A percentile compares a stretch with the other conserved stretches of the same genome.
These are phyloP conservation scores for Tapera naevia DNA, from an alignment of 2,797 vertebrate species.

Conservation along the genomic window DNA sequence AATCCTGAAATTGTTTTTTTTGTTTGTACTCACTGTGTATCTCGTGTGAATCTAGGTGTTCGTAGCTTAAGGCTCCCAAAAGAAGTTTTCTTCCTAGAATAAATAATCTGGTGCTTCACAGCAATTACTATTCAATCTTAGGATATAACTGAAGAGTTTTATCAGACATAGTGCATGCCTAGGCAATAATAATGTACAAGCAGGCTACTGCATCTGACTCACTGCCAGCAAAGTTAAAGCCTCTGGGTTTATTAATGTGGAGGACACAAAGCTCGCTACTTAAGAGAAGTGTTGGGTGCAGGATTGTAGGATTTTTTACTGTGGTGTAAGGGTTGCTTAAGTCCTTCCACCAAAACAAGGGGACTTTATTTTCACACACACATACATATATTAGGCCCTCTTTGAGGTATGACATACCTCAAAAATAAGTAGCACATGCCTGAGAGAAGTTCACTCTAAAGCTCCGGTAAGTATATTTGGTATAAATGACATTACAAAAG, in stretches of 20 bases:
- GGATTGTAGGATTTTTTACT: not conserved
- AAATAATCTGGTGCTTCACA: not conserved
- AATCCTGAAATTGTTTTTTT: not conserved
- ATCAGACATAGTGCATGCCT: not conserved
- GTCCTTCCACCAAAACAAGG: not conserved
- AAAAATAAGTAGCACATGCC: not conserved
- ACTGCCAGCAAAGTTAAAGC: not conserved
- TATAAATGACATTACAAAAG: constrained; percentile 53
- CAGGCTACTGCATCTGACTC: not conserved
- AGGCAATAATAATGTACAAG: not conserved
- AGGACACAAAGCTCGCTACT: not conserved
- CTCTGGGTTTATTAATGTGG: not conserved
- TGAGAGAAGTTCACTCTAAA: not conserved
- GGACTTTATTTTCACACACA: not conserved
- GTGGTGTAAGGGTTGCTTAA: not conserved
- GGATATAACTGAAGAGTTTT: not conserved
- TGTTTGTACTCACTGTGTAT: not conserved
- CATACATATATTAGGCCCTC: not conserved
- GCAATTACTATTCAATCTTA: not conserved
- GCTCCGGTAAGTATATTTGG: not conserved
- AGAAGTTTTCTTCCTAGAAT: not conserved
- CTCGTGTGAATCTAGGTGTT: not conserved
- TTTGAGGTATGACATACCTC: not conserved
- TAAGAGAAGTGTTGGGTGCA: not conserved
- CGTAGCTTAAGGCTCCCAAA: not conserved